These are phyloP conservation scores for Lagorchestes hirsutus DNA, from an alignment of 2,797 vertebrate genomes.

Conservation along the genomic window DNA sequence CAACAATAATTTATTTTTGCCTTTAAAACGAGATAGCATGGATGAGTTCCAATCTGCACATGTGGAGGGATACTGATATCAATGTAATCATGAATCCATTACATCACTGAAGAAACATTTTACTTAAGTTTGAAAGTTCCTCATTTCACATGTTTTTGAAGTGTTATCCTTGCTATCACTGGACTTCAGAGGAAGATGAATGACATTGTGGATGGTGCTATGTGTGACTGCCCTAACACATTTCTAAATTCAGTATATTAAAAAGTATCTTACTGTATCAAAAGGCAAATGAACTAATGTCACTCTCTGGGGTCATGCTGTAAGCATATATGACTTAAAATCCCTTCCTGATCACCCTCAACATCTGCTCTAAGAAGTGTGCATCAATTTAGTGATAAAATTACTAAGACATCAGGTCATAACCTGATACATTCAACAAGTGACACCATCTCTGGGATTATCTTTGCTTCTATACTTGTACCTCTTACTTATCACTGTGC, in stretches of 20 bases:
- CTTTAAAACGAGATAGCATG: not conserved
- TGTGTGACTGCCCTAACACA: not conserved
- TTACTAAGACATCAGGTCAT: not conserved
- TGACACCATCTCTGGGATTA: not conserved
- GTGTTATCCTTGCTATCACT: constrained; percentile 17
- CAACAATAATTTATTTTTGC: not conserved
- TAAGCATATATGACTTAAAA: not conserved
- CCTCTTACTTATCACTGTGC: not conserved
- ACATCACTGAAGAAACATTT: not conserved
- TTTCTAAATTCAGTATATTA: not conserved
- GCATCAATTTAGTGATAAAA: not conserved
- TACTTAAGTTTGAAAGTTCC: not conserved
- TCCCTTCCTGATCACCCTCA: constrained; percentile 10
- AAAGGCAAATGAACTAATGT: not conserved
- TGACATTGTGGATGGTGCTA: not conserved
- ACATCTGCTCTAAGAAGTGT: constrained; percentile 4
- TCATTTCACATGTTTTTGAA: not conserved
- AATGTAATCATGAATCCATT: not conserved
- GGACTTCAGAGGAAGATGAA: constrained; percentile 32
- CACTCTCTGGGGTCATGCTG: not conserved
- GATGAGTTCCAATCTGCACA: not conserved
- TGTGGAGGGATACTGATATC: not conserved
- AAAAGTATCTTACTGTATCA: constrained; percentile 1
- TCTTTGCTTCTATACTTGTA: not conserved
- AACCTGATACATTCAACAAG: constrained; percentile 12